Conservation (phyloP, 2,888 invertebrate species). For the Sthenelais limicola region DNA sequence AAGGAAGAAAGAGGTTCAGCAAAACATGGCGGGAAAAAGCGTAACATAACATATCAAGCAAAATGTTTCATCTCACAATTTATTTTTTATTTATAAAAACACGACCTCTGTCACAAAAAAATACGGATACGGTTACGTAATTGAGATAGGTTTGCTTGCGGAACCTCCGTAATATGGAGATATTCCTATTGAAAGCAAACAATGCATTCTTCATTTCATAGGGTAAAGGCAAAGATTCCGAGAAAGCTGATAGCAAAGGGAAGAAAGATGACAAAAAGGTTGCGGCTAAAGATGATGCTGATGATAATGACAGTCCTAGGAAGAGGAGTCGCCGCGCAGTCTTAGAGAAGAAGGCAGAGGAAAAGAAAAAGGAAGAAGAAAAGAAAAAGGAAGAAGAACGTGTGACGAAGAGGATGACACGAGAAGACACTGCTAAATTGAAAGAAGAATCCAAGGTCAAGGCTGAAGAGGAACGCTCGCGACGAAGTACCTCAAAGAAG, state of each 20-base stretch:
- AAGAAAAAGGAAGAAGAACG: constrained; percentile 21
- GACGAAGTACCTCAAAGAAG: constrained; percentile 46
- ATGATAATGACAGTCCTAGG: constrained; percentile 40
- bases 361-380: constrained; percentile 40
- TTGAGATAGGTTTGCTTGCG: too few relatives aligned
- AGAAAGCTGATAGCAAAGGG: constrained; percentile 30
- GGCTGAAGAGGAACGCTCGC: not conserved
- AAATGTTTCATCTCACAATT: too few relatives aligned
- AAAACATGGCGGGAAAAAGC: too few relatives aligned
- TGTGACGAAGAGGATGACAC: constrained; percentile 17
- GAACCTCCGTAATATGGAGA: too few relatives aligned
- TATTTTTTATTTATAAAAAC: not conserved
- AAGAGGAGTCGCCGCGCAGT: constrained; percentile 1
- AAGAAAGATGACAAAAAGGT: constrained; percentile 54
- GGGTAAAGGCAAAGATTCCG: constrained; percentile 48
- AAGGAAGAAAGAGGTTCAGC: too few relatives aligned
- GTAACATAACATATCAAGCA: too few relatives aligned
- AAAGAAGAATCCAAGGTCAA: constrained; percentile 43
- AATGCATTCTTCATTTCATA: not conserved
- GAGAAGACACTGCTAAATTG: constrained; percentile 46
- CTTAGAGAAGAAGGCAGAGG: constrained; percentile 49
- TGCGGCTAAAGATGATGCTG: constrained; percentile 41
- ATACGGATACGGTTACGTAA: too few relatives aligned
- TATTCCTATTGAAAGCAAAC: too few relatives aligned
- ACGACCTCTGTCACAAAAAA: too few relatives aligned